Conservation (phyloP, 2,888 invertebrate genomes). For the Drosophila emarginata region DNA sequence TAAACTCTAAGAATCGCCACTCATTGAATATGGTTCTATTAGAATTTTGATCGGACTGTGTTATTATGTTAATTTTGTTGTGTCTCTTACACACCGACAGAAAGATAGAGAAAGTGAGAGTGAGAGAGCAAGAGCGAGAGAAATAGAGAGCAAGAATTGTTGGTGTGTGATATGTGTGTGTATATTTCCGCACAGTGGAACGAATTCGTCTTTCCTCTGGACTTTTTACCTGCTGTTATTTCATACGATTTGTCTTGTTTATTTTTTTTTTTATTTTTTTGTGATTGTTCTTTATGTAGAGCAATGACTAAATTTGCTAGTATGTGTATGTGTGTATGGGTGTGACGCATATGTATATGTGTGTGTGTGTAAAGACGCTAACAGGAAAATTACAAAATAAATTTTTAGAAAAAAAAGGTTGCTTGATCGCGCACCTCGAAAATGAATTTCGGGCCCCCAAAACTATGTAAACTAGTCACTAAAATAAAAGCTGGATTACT, state of each 20-base stretch:
- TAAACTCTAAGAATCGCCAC: neutral
- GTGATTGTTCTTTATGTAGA: slow-evolving; percentile 54
- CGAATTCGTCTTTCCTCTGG: slow-evolving; percentile 50
- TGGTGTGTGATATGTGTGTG: neutral
- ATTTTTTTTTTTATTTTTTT: neutral
- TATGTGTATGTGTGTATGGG: slow-evolving; percentile 43
- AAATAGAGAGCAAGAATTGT: slow-evolving; percentile 1
- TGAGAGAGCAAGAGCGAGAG: slow-evolving; percentile 28
- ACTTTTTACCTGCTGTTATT: slow-evolving; percentile 60
- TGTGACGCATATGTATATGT: slow-evolving; percentile 36
- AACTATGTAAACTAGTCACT: slow-evolving; percentile 38
- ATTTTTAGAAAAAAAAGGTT: slow-evolving; percentile 10
- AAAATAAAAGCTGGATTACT: neutral
- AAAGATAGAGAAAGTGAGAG: slow-evolving; percentile 38
- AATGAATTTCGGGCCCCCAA: slow-evolving; percentile 15
- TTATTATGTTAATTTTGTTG: slow-evolving; percentile 2
- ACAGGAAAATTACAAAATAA: slow-evolving; percentile 21
- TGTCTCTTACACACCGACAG: slow-evolving; percentile 1
- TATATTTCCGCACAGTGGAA: slow-evolving; percentile 51
- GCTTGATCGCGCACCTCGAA: slow-evolving; percentile 58
- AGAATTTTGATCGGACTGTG: neutral
- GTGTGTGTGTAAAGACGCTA: slow-evolving; percentile 58
- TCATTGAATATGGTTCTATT: neutral
- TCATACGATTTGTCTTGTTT: neutral
- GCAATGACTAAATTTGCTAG: slow-evolving; percentile 68